These are phyloP conservation scores for Tetrapedia diversipes DNA, from an alignment of 2,888 invertebrate genomes.

Conservation along the genomic window DNA sequence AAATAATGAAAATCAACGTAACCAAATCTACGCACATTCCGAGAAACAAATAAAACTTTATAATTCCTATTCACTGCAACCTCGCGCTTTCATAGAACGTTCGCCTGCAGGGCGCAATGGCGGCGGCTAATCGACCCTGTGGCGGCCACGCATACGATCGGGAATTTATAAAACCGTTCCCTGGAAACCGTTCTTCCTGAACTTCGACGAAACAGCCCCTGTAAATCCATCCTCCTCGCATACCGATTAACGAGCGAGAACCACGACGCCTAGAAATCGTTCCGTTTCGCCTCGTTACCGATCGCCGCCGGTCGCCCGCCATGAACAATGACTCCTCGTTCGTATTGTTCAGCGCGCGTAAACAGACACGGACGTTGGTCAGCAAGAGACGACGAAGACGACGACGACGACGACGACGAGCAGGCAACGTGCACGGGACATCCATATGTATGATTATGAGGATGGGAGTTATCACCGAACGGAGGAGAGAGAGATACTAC, in stretches of 20 bases:
- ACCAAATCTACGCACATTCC: too few species aligned
- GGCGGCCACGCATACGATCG: slow-evolving; percentile 27
- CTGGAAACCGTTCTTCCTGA: slow-evolving; percentile 39
- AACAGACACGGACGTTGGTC: slow-evolving; percentile 37
- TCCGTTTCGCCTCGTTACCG: slow-evolving; percentile 44
- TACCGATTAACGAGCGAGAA: slow-evolving; percentile 42
- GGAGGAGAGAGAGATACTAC: slow-evolving; percentile 36
- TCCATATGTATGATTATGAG: slow-evolving; percentile 81
- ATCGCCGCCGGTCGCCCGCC: slow-evolving; percentile 29
- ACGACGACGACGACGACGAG: slow-evolving; percentile 34
- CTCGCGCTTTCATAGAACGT: too few species aligned
- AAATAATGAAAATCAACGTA: too few species aligned
- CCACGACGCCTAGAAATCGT: slow-evolving; percentile 54
- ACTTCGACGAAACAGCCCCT: slow-evolving; percentile 42
- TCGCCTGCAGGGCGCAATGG: too few species aligned
- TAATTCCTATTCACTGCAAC: too few species aligned
- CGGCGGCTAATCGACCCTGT: slow-evolving; percentile 25
- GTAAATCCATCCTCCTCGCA: slow-evolving; percentile 31
- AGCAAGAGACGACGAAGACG: too few species aligned
- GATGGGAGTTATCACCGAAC: slow-evolving; percentile 77
- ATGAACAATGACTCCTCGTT: slow-evolving; percentile 33
- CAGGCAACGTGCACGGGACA: slow-evolving; percentile 70
- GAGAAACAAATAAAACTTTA: too few species aligned
- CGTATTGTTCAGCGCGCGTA: slow-evolving; percentile 56
- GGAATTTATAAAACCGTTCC: slow-evolving; percentile 47